These are phyloP conservation scores for Cydia pomonella DNA, from an alignment of 1,140 invertebrate genomes.

Conservation along the genomic window DNA sequence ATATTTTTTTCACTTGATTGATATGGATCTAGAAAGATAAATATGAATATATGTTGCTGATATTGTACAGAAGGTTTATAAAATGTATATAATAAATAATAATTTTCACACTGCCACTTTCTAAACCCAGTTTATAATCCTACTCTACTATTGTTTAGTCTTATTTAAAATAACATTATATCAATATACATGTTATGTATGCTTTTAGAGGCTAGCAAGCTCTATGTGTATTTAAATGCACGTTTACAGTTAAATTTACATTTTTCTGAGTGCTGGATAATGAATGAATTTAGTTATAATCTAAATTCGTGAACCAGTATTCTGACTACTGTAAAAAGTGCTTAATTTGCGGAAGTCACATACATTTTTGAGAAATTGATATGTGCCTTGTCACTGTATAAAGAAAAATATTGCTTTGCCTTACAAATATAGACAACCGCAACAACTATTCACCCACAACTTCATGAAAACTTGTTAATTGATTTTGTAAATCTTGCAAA, in stretches of 20 bases:
- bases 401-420: neutral
- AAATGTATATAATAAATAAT: constrained; percentile 10
- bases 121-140: neutral
- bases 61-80: neutral
- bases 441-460: neutral
- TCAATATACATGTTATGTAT: neutral
- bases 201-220: constrained; percentile 10
- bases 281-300: neutral
- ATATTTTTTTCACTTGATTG: neutral
- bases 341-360: constrained; percentile 2
- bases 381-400: neutral
- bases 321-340: neutral
- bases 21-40: neutral
- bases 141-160: neutral
- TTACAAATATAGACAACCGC: neutral
- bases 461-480: neutral
- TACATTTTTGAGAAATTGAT: neutral
- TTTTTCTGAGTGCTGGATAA: neutral
- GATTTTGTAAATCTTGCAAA: neutral
- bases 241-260: neutral
- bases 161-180: neutral
- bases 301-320: neutral
- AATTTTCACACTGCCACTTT: neutral
- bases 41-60: neutral
- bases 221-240: neutral